These are phyloP conservation scores for Hemichromis elongatus DNA, from an alignment of 2,113 vertebrate genomes.

Conservation along the genomic window DNA sequence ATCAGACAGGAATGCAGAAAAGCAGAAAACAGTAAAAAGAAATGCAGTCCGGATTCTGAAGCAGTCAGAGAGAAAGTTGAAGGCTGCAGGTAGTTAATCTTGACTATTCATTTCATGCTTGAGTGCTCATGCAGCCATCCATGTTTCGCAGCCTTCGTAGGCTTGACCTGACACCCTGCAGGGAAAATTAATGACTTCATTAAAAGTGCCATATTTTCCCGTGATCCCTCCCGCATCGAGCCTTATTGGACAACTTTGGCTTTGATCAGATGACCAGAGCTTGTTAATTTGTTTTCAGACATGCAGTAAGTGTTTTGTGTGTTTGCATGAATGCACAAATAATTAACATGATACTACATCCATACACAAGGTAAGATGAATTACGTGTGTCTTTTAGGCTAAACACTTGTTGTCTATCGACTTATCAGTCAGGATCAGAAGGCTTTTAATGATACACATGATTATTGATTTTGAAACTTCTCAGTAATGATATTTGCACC, in stretches of 20 bases:
- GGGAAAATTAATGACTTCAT: constrained; percentile 68
- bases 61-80: not conserved
- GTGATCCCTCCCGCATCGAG: constrained; percentile 31
- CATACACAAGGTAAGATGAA: not conserved
- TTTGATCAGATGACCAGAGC: constrained; percentile 38
- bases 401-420: not conserved
- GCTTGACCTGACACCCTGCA: constrained; percentile 21
- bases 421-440: not conserved
- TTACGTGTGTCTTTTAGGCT: not conserved
- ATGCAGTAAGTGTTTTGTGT: not conserved
- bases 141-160: constrained; percentile 36
- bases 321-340: not conserved
- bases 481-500: not conserved
- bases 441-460: not conserved
- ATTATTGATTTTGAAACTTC: not conserved
- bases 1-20: not conserved
- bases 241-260: constrained; percentile 55
- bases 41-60: not conserved
- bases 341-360: not conserved
- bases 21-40: not conserved
- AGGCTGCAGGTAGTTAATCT: constrained; percentile 62
- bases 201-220: constrained; percentile 63
- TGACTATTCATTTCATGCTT: constrained; percentile 57
- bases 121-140: constrained; percentile 40
- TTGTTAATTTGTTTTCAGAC: constrained; percentile 7